Evolutionary conservation across 2,113 vertebrate genomes (phyloP).

Genomic region (Ovis aries): DNA sequence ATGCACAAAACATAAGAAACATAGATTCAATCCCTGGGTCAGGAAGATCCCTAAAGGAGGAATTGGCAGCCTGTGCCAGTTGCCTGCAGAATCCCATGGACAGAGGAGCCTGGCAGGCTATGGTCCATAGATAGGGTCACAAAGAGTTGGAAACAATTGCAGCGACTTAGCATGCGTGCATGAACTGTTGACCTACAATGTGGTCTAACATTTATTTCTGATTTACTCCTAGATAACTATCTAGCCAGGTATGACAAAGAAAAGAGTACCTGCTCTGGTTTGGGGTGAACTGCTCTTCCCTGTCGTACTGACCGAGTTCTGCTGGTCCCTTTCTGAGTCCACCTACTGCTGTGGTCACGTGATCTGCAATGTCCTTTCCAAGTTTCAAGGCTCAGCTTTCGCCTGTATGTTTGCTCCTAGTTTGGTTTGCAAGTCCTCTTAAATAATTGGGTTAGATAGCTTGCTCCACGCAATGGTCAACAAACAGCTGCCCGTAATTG

Average conservation of each 20-base stretch:
- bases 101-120: neutral
- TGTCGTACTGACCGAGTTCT: neutral
- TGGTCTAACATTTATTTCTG: neutral
- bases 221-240: neutral
- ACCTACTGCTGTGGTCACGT: neutral
- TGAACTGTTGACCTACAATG: neutral
- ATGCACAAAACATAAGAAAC: neutral
- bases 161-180: neutral
- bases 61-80: neutral
- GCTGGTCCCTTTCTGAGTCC: neutral
- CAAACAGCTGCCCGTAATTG: accelerated
- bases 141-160: neutral
- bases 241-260: neutral
- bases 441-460: neutral
- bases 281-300: neutral
- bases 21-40: neutral
- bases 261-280: too few relatives aligned
- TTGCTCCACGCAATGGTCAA: neutral
- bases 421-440: neutral
- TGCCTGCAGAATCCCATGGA: neutral
- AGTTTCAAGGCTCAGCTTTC: neutral
- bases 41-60: neutral
- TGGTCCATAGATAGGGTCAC: neutral
- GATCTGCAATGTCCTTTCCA: neutral
- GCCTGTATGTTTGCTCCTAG: neutral